phyloP scores from a whole-genome alignment of 2,797 vertebrate species.

The Anableps anableps region DNA sequence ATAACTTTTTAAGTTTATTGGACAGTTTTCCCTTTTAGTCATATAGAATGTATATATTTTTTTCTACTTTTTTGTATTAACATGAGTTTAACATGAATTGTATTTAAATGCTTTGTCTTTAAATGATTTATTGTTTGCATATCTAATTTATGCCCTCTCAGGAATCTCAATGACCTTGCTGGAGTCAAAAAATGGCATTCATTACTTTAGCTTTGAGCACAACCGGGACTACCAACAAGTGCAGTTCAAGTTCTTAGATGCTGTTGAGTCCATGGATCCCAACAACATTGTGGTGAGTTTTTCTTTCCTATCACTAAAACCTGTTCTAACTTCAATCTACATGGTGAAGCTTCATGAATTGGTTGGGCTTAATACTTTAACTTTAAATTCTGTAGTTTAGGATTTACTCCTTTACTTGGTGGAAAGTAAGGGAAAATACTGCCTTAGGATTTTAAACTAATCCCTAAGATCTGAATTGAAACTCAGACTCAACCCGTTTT shows the following conservation, averaged over 20 bases:
- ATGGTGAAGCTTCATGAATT: neutral
- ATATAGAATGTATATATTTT: neutral
- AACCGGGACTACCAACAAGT: slow-evolving; percentile 94
- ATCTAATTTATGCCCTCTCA: slow-evolving; percentile 50
- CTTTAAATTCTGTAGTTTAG: neutral
- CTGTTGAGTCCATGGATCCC: slow-evolving; percentile 97
- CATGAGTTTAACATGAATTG: neutral
- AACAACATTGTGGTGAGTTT: slow-evolving; percentile 93
- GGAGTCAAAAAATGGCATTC: slow-evolving; percentile 86
- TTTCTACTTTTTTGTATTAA: neutral
- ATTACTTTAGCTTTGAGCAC: slow-evolving; percentile 93
- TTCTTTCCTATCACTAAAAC: neutral
- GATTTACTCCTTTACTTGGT: too few relatives aligned
- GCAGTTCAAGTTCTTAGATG: slow-evolving; percentile 95
- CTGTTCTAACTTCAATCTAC: neutral
- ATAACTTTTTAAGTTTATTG: neutral
- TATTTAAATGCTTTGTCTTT: neutral
- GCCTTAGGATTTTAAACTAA: too few relatives aligned
- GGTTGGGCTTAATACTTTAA: neutral
- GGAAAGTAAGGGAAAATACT: too few relatives aligned
- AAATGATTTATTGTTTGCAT: neutral
- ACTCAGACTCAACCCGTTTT: too few relatives aligned
- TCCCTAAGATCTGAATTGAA: too few relatives aligned
- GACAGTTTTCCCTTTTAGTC: neutral
- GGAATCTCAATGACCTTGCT: slow-evolving; percentile 92